Conservation (phyloP, 2,113 vertebrate species). For the Paralichthys olivaceus region DNA sequence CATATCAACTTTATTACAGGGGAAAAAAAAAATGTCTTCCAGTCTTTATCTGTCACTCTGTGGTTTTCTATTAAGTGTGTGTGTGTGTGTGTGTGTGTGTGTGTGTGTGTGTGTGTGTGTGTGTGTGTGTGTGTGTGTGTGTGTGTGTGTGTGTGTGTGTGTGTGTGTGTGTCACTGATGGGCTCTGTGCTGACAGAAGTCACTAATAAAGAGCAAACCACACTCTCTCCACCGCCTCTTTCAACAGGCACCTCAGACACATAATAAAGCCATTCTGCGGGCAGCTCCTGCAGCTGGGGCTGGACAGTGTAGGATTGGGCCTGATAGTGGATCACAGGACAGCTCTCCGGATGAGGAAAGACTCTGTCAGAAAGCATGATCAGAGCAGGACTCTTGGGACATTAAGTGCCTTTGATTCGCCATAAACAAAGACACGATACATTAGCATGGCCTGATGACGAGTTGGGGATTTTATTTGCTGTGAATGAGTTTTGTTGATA, state of each 20-base stretch:
- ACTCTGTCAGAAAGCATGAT: slow-evolving; percentile 66
- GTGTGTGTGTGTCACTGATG: slow-evolving; percentile 15
- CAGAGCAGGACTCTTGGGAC: slow-evolving; percentile 53
- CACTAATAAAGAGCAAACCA: slow-evolving; percentile 43
- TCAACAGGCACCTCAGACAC: slow-evolving; percentile 54
- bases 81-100: slow-evolving; percentile 11
- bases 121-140: slow-evolving; percentile 9
- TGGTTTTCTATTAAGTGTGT: background rate
- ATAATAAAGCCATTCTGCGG: slow-evolving; percentile 79
- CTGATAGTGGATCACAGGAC: slow-evolving; percentile 72
- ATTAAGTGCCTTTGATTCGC: slow-evolving; percentile 43
- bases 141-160: too few relatives aligned
- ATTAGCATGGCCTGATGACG: slow-evolving; percentile 30
- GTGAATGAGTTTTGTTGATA: slow-evolving; percentile 53
- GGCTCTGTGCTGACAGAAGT: slow-evolving; percentile 30
- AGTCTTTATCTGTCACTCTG: background rate
- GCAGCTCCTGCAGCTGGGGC: slow-evolving; percentile 72
- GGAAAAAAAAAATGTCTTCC: background rate
- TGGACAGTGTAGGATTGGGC: slow-evolving; percentile 70
- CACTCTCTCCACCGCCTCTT: slow-evolving; percentile 46
- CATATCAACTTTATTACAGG: background rate
- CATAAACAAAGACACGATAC: slow-evolving; percentile 70
- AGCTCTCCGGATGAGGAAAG: slow-evolving; percentile 60
- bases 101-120: slow-evolving; percentile 8
- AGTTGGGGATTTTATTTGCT: slow-evolving; percentile 43